Conservation (phyloP, 2,888 invertebrate genomes). For the Athalia cordata region DNA sequence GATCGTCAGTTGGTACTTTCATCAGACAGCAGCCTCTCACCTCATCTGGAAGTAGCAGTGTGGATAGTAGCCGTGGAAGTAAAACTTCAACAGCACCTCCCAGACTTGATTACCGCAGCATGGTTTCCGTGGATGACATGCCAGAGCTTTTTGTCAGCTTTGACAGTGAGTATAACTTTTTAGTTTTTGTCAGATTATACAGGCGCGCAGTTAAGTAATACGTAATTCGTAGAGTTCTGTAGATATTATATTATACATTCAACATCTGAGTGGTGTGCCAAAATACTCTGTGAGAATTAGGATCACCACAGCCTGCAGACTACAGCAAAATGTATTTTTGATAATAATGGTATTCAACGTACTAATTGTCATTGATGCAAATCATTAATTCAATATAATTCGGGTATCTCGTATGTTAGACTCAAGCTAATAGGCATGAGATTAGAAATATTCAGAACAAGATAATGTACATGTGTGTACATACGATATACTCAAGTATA, state of each 20-base stretch:
- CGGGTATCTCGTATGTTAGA: neutral
- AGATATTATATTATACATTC: neutral
- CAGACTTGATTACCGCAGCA: conserved; percentile 91
- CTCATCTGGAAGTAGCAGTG: conserved; percentile 75
- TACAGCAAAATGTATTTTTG: too few relatives aligned
- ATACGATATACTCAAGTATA: conserved; percentile 41
- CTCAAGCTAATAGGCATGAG: too few relatives aligned
- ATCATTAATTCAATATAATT: conserved; percentile 6
- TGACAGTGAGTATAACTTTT: conserved; percentile 84
- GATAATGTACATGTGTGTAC: neutral
- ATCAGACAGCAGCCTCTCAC: conserved; percentile 81
- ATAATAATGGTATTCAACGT: too few relatives aligned
- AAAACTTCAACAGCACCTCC: conserved; percentile 79
- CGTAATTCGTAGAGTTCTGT: conserved; percentile 5
- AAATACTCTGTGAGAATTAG: too few relatives aligned
- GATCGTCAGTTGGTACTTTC: conserved; percentile 91
- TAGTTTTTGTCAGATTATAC: conserved; percentile 33
- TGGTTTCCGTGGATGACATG: conserved; percentile 96
- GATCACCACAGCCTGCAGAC: conserved; percentile 33
- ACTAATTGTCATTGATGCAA: conserved; percentile 9
- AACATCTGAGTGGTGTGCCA: too few relatives aligned
- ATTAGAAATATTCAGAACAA: too few relatives aligned
- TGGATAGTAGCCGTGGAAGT: conserved; percentile 78
- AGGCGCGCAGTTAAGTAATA: neutral
- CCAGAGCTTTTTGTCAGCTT: conserved; percentile 96